These are phyloP conservation scores for Trichogramma pretiosum DNA, from an alignment of 1,140 invertebrate species.

Conservation along the genomic window DNA sequence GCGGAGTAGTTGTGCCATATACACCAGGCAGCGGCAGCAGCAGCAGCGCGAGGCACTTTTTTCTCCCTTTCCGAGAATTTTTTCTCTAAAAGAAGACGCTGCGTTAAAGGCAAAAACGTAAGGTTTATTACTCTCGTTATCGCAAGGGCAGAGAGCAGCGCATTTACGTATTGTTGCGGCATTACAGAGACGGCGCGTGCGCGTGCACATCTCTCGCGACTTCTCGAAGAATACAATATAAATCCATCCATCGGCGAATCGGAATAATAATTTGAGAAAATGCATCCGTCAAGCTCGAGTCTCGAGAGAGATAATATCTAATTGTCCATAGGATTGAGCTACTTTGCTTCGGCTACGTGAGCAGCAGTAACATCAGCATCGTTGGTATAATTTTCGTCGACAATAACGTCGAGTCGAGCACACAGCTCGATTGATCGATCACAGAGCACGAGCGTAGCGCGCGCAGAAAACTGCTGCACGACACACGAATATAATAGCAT, in stretches of 20 bases:
- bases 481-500: no score
- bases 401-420: neutral
- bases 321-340: no score
- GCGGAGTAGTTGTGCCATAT: neutral
- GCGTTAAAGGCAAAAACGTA: constrained; percentile 5
- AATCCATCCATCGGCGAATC: no score
- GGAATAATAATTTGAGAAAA: no score
- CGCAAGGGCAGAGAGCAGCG: no score
- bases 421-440: constrained; percentile 26
- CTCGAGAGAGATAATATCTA: no score
- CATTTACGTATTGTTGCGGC: constrained; percentile 15
- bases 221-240: neutral
- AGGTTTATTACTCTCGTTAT: constrained; percentile 19
- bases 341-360: no score
- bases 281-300: no score
- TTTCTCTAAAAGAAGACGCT: no score
- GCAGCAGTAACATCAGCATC: no score
- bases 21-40: constrained; percentile 7
- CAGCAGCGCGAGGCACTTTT: no score
- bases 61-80: constrained; percentile 19
- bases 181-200: neutral
- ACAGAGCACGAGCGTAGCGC: constrained; percentile 16
- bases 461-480: no score
- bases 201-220: neutral
- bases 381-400: neutral